Conservation (phyloP, 2,797 vertebrate genomes). For the Perodicticus potto region DNA sequence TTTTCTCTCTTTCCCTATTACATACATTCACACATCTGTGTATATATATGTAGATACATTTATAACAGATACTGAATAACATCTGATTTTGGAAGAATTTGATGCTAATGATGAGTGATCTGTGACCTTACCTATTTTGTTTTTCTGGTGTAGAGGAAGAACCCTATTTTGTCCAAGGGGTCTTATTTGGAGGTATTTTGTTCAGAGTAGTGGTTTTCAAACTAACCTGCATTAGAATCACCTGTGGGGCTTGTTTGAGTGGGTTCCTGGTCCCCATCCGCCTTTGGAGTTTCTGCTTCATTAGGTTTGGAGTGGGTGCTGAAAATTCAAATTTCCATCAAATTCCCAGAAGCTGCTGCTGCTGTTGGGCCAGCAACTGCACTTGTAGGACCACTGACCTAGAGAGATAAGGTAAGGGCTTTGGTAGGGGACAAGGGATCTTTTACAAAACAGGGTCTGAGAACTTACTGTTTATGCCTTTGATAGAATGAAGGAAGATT, state of each 20-base stretch:
- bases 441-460: background rate
- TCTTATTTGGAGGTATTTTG: background rate
- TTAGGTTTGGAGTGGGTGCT: conserved; percentile 4
- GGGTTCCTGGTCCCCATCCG: background rate
- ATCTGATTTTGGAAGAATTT: background rate
- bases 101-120: conserved; percentile 10
- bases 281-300: background rate
- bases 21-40: background rate
- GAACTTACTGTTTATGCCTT: background rate
- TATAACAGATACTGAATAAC: background rate
- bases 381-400: background rate
- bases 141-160: background rate
- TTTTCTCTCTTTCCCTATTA: background rate
- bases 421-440: background rate
- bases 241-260: conserved; percentile 1
- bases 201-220: conserved; percentile 34
- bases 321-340: conserved; percentile 11
- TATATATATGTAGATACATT: background rate
- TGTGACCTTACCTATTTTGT: background rate
- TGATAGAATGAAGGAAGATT: background rate
- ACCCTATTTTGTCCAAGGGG: background rate
- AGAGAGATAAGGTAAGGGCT: background rate
- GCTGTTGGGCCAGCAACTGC: background rate
- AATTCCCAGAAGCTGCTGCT: background rate
- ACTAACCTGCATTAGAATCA: background rate